phyloP scores from a whole-genome alignment of 2,113 vertebrate genomes.

The Aplodontia rufa region DNA sequence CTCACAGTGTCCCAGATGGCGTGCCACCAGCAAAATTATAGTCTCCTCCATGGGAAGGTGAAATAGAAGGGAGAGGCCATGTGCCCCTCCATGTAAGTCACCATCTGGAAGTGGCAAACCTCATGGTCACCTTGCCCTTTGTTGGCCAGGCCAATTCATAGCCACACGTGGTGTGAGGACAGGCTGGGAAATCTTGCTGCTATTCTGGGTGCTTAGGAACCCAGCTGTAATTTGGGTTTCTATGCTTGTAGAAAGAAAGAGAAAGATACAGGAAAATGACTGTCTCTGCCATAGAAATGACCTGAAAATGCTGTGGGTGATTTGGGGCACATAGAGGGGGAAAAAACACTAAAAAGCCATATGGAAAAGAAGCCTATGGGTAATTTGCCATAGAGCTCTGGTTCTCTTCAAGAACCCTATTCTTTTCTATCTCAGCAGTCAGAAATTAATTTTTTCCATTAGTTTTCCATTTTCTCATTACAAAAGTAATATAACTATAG shows the following conservation, averaged over 20 bases:
- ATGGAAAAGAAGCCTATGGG: neutral
- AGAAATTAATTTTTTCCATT: neutral
- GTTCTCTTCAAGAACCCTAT: neutral
- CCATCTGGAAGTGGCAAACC: neutral
- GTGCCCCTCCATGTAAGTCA: neutral
- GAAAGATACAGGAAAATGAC: neutral
- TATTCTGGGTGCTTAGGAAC: neutral
- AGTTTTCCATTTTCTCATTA: neutral
- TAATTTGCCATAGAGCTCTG: neutral
- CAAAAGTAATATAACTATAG: neutral
- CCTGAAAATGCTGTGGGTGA: neutral
- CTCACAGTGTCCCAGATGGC: neutral
- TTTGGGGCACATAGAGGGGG: neutral
- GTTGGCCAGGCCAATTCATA: neutral
- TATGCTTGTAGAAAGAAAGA: neutral
- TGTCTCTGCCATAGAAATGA: neutral
- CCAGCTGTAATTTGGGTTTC: neutral
- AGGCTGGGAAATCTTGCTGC: neutral
- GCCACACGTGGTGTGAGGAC: no score
- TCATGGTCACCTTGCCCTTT: no score
- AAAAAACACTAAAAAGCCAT: neutral
- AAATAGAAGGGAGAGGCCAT: neutral
- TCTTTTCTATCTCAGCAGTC: neutral
- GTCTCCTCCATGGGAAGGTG: neutral
- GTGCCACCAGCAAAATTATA: accelerated